A percentile compares a stretch with the other conserved stretches of the same genome.
phyloP scores from a whole-genome alignment of 1,140 invertebrate genomes.

The Diabrotica virgifera region DNA sequence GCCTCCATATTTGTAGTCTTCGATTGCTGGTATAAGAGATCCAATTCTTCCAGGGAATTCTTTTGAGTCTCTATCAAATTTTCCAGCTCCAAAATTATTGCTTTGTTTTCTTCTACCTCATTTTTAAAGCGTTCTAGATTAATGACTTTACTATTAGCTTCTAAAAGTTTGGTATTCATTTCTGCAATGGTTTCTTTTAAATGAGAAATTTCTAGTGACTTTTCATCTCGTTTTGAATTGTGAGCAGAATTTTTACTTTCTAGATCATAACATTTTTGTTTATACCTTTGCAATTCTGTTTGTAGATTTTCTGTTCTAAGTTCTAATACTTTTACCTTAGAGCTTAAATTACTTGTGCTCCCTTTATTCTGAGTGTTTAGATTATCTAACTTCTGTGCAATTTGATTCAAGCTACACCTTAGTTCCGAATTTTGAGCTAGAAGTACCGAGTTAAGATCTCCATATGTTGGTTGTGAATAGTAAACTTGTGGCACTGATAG shows the following conservation, averaged over 20 bases:
- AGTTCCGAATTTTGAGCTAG: conserved; percentile 38
- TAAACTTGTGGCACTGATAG: conserved; percentile 23
- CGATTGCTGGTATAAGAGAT: neutral
- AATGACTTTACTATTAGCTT: neutral
- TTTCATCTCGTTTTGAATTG: conserved; percentile 4
- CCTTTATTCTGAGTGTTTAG: conserved; percentile 15
- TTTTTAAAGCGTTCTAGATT: conserved; percentile 10
- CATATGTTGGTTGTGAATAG: neutral
- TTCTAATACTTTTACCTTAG: conserved; percentile 29
- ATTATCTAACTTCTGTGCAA: conserved; percentile 37
- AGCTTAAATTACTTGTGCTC: conserved; percentile 21
- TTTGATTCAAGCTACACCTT: conserved; percentile 34
- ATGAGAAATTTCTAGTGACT: conserved; percentile 1
- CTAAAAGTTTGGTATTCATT: neutral
- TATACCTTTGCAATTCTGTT: conserved; percentile 17
- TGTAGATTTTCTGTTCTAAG: conserved; percentile 27
- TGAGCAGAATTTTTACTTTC: conserved; percentile 13
- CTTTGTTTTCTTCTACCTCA: neutral
- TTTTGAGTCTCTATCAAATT: conserved; percentile 17
- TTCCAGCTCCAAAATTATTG: conserved; percentile 5
- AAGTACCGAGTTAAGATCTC: neutral
- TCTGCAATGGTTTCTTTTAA: conserved; percentile 15
- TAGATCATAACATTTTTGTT: conserved; percentile 19
- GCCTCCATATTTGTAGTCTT: neutral
- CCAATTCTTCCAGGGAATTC: neutral